Base-by-base conservation (phyloP, 2,888 invertebrate species). In the Meteorus cinctellus region DNA sequence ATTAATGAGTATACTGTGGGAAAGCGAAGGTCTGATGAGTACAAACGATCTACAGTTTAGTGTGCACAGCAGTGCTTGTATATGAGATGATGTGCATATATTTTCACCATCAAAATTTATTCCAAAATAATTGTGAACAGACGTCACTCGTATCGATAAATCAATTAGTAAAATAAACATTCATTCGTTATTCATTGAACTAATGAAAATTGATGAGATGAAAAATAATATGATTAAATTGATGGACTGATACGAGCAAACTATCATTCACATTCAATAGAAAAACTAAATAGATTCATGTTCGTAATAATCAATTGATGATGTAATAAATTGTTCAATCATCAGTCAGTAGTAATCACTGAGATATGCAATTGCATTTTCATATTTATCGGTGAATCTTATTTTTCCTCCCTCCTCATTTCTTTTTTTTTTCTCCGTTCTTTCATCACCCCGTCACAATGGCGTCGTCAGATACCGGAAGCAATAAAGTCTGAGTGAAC, bases 401-500 rank as follows among this genome's bases (percentile, higher is more conserved):
- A 55, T 19, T 66, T 24, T 68, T 63, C 59, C 63, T 51, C 72
- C 36, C 27, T 29, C 70, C 24, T 24, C 67, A 29, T 65, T 60
- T 51, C 71, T 6, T 45, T 73, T 68, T 71, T 51, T 45, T 29
- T 65, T 69, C 77, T 63, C 14, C 62, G 12, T 66, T 75, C 71
- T 45, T 55, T 55, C 55, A 19, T 77, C 74, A 76, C 72, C 72
- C 55, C 77, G 27, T 45, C 51, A 75, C 31, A 76, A 77, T 75
- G 70, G 76, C 78, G 73, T 78, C 81, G 74, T 77, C 77, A 78
- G 77, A 81, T 81, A 78, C 77, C 80, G 81, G 81, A 78, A 77
- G 79, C 79, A 81, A 80, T 81, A 78, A 79, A 79, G 80, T 79
- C 79, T 75, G 76, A 79, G 78, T 77, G 78, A 79, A 78, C 80